phyloP scores from a whole-genome alignment of 2,113 vertebrate species.

The Hypanus sabinus region DNA sequence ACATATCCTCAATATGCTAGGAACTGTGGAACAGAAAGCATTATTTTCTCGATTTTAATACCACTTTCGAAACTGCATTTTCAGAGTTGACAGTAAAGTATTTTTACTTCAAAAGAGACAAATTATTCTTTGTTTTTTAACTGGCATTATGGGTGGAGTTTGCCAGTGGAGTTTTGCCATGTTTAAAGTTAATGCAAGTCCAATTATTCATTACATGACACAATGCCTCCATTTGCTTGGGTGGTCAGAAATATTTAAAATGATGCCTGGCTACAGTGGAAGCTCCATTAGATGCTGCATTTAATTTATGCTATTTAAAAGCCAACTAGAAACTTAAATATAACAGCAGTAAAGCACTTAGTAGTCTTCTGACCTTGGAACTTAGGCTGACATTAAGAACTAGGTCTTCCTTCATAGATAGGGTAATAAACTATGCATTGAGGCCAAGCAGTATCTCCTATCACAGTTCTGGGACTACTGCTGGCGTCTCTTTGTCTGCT shows the following conservation, averaged over 20 bases:
- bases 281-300: neutral
- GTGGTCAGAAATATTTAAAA: neutral
- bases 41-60: neutral
- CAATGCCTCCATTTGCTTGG: neutral
- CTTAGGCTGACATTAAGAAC: neutral
- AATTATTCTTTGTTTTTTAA: neutral
- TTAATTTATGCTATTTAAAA: neutral
- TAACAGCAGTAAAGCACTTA: neutral
- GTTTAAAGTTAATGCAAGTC: neutral
- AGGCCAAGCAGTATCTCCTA: neutral
- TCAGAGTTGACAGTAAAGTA: neutral
- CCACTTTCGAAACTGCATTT: slow-evolving; percentile 8
- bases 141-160: neutral
- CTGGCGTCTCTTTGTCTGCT: neutral
- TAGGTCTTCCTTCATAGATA: neutral
- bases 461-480: neutral
- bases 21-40: neutral
- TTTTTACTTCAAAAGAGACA: neutral
- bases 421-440: neutral
- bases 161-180: neutral
- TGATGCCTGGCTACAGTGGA: neutral
- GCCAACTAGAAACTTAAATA: neutral
- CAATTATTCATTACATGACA: neutral
- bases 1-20: neutral
- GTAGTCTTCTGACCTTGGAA: neutral